Base-by-base conservation (phyloP, 2,113 vertebrate genomes). In the Myotis davidii region DNA sequence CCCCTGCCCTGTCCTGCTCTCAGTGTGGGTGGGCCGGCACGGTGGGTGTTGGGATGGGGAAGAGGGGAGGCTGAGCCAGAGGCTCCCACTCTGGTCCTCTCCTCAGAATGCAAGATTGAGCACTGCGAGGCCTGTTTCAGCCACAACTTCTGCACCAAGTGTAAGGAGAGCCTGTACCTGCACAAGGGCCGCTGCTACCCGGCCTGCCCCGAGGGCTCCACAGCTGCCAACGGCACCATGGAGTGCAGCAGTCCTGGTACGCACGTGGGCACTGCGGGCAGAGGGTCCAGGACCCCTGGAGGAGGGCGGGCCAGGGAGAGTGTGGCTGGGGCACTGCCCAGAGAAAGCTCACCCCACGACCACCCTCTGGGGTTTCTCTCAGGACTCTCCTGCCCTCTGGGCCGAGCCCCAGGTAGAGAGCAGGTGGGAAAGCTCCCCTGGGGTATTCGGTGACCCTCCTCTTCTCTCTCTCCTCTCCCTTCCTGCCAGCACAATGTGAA, bases 71-170 rank as follows among this genome's bases (percentile, higher is more conserved):
- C 54, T 54, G 61, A 82, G 37, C 39, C 85, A 50, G 34, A 83
- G 76, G 86, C 64, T 85, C 50, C 95, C 23, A 16, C 56, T 76
- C 88, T 93, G 29, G 89, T 97, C 95, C 85, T 72, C 29, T 45
- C 98, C 98, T 48, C 98, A 99, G 99, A 99, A 99, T 99, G 99
- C 99, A 99, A 99, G 99, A 99, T 99, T 94, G 99, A 99, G 97
- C 99, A 99, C 98, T 99, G 99, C 97, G 99, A 99, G 98, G 99
- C 99, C 88, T 99, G 99, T 98, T 99, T 99, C 99, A 99, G 99
- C 98, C 99, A 99, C 98, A 99, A 99, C 98, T 99, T 99, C 99
- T 99, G 99, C 98, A 99, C 99, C 98, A 99, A 99, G 98, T 99
- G 99, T 98, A 99, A 99, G 98, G 99, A 99, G 98, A 99, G 98